phyloP scores from a whole-genome alignment of 2,888 invertebrate genomes.

The Agapostemon virescens region DNA sequence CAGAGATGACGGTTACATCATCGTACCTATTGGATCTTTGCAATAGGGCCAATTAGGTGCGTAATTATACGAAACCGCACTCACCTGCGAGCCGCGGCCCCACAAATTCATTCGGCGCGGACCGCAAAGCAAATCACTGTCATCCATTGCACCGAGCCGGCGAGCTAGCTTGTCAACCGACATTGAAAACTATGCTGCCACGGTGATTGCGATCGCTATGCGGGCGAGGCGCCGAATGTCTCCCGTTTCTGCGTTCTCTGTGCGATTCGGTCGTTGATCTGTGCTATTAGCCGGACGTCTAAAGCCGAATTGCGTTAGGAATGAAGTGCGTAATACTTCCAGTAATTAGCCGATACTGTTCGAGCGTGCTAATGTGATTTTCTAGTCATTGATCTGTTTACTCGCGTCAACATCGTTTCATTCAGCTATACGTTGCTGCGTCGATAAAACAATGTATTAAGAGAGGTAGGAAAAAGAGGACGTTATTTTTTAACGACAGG shows the following conservation, averaged over 20 bases:
- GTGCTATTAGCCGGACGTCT: neutral
- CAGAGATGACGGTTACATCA: slow-evolving; percentile 64
- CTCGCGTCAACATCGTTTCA: neutral
- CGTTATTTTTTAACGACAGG: neutral
- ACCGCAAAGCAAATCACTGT: slow-evolving; percentile 77
- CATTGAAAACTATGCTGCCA: slow-evolving; percentile 58
- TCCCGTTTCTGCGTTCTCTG: neutral
- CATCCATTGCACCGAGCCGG: slow-evolving; percentile 62
- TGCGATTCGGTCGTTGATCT: slow-evolving; percentile 15
- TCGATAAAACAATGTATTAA: neutral
- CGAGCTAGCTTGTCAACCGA: slow-evolving; percentile 56
- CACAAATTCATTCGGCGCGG: slow-evolving; percentile 73
- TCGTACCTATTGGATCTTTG: slow-evolving; percentile 54
- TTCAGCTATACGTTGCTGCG: neutral
- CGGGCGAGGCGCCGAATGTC: slow-evolving; percentile 1
- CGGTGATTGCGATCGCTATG: slow-evolving; percentile 43
- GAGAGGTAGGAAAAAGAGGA: neutral
- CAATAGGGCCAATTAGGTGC: slow-evolving; percentile 75
- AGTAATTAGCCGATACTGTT: neutral
- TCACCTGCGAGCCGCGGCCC: slow-evolving; percentile 51
- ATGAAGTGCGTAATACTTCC: neutral
- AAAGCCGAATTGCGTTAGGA: neutral
- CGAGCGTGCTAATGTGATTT: neutral
- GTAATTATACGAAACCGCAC: slow-evolving; percentile 76
- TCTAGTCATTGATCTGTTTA: neutral